Percentiles rank a stretch among this genome's conserved stretches.
Evolutionary conservation across 2,113 vertebrate species (phyloP).

Genomic region (Chamaea fasciata): DNA sequence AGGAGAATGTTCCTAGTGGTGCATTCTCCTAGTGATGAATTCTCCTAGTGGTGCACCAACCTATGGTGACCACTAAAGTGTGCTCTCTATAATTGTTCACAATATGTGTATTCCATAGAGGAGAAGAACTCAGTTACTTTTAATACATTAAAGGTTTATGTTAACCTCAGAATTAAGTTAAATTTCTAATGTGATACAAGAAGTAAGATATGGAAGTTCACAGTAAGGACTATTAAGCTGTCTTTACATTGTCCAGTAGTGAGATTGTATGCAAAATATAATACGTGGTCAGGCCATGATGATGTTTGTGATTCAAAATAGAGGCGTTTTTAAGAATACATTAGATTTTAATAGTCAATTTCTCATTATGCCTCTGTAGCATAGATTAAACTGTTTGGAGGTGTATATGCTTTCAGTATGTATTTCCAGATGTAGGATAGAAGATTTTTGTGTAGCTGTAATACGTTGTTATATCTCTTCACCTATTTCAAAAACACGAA

Average conservation of each 20-base stretch:
- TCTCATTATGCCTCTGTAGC: not conserved
- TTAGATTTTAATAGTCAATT: not conserved
- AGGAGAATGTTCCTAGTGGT: not conserved
- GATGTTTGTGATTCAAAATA: not conserved
- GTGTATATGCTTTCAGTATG: not conserved
- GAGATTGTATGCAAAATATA: not conserved
- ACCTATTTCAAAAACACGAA: not conserved
- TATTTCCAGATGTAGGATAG: not conserved
- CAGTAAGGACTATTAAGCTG: not conserved
- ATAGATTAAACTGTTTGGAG: not conserved
- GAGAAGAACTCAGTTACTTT: not conserved
- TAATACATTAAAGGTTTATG: not conserved
- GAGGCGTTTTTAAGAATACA: not conserved
- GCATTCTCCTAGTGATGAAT: too few relatives aligned
- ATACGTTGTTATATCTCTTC: not conserved
- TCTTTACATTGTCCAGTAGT: not conserved
- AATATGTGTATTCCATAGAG: not conserved
- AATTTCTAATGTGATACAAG: not conserved
- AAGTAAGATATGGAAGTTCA: not conserved
- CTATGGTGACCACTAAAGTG: not conserved
- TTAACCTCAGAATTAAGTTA: not conserved
- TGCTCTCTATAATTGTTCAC: not conserved
- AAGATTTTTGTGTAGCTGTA: not conserved
- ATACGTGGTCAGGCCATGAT: not conserved
- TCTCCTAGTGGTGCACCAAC: not conserved